Base-by-base conservation (phyloP, 2,113 vertebrate species). In the Taurulus bubalis region DNA sequence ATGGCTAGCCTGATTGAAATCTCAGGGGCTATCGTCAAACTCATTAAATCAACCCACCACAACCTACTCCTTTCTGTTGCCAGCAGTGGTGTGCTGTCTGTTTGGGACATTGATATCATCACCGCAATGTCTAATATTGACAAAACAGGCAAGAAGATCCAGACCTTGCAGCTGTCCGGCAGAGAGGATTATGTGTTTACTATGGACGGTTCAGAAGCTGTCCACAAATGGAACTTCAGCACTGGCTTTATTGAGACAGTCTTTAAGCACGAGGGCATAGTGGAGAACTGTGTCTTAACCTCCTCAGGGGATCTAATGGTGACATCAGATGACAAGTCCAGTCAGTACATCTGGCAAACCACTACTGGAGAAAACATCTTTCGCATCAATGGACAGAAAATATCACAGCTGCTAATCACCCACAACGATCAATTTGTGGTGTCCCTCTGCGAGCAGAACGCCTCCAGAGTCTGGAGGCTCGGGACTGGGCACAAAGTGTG, bases 71-170 rank as follows among this genome's bases (percentile, higher is more conserved):
- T 99, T 18, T 99, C 98, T 42, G 95, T 99, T 83, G 97, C 98
- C 42, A 97, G 97, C 91, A 99, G 97, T 84, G 98, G 98, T 71
- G 96, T 99, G 71, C 95, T 99, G 87, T 99, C 98, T 14, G 94
- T 99, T 1, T 99, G 98, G 98, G 98, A 99, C 88, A 97, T 99
- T 87, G 98, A 99, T 77, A 99, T 99, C 63, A 99, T 99, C 93
- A 99, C 97, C 22, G 98, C 98, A 45, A 99, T 99, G 97, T 99
- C 98, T 70, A 99, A 99, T 83, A 99, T 99, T 76, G 98, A 99
- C 92, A 99, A 99, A 95, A 99, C 98, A 38, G 98, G 98, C 73
- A 98, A 98, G 88, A 96, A 96, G 71, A 98, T 99, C 79, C 97
- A 96, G 76, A 97, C 92, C 36, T 87, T 99, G 85, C 93, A 97